These are phyloP conservation scores for Eublepharis macularius DNA, from an alignment of 2,113 vertebrate species.

Conservation along the genomic window DNA sequence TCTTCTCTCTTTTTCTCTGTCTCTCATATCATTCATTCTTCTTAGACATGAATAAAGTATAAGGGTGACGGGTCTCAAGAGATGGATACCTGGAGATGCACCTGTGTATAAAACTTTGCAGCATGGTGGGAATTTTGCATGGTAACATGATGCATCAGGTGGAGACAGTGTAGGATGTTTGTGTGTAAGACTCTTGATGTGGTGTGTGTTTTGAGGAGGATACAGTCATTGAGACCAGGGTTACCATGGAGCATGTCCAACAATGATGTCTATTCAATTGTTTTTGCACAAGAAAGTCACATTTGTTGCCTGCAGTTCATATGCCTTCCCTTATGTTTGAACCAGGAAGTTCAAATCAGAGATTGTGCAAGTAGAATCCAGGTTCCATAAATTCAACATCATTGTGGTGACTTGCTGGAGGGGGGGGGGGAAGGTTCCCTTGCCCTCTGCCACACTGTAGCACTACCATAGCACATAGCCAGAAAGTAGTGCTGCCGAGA, in stretches of 20 bases:
- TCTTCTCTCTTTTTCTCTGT: conserved; percentile 18
- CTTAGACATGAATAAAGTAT: neutral
- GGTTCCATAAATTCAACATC: too few species aligned
- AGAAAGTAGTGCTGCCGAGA: too few species aligned
- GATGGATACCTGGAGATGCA: neutral
- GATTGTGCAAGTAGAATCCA: too few species aligned
- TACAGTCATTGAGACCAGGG: neutral
- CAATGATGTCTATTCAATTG: neutral
- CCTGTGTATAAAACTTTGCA: neutral
- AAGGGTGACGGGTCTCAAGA: neutral
- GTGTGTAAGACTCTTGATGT: neutral
- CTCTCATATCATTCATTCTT: neutral
- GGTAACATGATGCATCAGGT: neutral
- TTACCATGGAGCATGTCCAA: neutral
- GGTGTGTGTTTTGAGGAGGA: neutral
- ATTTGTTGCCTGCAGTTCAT: neutral
- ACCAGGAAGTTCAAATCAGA: too few species aligned
- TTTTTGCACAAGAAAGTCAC: neutral
- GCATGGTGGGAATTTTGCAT: neutral
- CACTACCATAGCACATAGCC: too few species aligned
- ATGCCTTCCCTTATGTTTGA: neutral
- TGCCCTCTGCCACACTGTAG: too few species aligned
- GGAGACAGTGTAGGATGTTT: neutral
- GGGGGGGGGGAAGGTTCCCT: too few species aligned
- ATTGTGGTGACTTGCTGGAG: too few species aligned